These are phyloP conservation scores for Catharus minimus DNA, from an alignment of 2,113 vertebrate genomes.

Conservation along the genomic window DNA sequence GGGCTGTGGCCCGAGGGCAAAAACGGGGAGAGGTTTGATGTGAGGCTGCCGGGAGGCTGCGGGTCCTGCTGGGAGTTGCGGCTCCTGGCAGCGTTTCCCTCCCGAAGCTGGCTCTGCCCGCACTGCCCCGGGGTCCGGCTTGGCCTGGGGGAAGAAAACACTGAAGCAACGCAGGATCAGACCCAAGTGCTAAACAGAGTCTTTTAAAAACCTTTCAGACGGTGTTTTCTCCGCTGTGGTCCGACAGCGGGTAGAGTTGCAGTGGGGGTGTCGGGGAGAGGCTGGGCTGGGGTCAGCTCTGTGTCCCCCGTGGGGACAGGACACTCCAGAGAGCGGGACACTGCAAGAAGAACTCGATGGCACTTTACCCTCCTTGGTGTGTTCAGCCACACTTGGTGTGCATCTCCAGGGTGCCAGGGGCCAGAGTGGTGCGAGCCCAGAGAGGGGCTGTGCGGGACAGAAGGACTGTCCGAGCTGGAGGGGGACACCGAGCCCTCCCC, in stretches of 20 bases:
- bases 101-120: neutral
- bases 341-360: neutral
- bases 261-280: fast-evolving
- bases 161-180: neutral
- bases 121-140: neutral
- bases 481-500: neutral
- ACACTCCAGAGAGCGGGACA: neutral
- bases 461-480: fast-evolving
- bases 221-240: fast-evolving
- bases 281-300: neutral
- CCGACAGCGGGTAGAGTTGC: neutral
- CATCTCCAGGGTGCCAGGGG: neutral
- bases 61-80: neutral
- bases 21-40: constrained; percentile 21
- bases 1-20: constrained; percentile 36
- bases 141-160: constrained; percentile 14
- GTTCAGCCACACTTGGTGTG: neutral
- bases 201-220: neutral
- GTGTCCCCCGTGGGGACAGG: fast-evolving
- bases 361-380: fast-evolving
- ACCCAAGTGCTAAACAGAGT: neutral
- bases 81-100: neutral
- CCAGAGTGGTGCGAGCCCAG: neutral
- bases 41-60: neutral
- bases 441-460: neutral